These are phyloP conservation scores for Clarias pachynema DNA, from an alignment of 2,797 vertebrate genomes.

Conservation along the genomic window DNA sequence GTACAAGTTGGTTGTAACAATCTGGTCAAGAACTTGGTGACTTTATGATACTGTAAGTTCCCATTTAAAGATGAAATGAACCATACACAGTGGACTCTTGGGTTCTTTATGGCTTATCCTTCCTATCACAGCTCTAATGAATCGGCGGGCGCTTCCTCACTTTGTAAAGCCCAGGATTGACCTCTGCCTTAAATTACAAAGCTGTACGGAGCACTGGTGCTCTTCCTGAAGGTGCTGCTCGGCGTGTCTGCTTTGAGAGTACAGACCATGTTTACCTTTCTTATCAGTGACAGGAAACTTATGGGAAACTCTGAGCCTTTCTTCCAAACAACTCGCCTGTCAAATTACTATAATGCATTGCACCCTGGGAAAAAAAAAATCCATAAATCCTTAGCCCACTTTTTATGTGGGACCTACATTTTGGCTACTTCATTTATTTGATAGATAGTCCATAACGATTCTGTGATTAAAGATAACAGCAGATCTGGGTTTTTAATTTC, in stretches of 20 bases:
- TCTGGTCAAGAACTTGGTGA: neutral
- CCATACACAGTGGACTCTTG: constrained; percentile 2
- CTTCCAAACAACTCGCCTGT: constrained; percentile 68
- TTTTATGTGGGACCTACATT: constrained; percentile 1
- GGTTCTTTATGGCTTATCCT: constrained; percentile 29
- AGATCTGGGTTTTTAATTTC: neutral
- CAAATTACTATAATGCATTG: constrained; percentile 77
- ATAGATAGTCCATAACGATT: constrained; percentile 1
- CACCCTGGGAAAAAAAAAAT: constrained; percentile 41
- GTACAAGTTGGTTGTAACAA: neutral
- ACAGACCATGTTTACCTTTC: constrained; percentile 72
- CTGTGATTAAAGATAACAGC: constrained; percentile 34
- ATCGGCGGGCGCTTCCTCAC: constrained; percentile 75
- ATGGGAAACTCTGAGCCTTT: constrained; percentile 78
- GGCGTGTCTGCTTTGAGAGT: constrained; percentile 57
- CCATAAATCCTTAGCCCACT: constrained; percentile 32
- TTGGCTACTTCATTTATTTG: constrained; percentile 10
- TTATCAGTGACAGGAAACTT: constrained; percentile 80
- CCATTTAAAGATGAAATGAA: neutral
- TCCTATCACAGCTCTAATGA: constrained; percentile 40
- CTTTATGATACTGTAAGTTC: neutral
- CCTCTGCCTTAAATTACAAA: constrained; percentile 72
- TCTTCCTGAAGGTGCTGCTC: constrained; percentile 66
- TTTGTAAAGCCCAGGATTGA: constrained; percentile 70
- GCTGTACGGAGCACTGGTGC: constrained; percentile 56